A percentile compares a stretch with the other conserved stretches of the same genome.
These are phyloP conservation scores for Hyalella azteca DNA, from an alignment of 2,888 invertebrate genomes.

Conservation along the genomic window DNA sequence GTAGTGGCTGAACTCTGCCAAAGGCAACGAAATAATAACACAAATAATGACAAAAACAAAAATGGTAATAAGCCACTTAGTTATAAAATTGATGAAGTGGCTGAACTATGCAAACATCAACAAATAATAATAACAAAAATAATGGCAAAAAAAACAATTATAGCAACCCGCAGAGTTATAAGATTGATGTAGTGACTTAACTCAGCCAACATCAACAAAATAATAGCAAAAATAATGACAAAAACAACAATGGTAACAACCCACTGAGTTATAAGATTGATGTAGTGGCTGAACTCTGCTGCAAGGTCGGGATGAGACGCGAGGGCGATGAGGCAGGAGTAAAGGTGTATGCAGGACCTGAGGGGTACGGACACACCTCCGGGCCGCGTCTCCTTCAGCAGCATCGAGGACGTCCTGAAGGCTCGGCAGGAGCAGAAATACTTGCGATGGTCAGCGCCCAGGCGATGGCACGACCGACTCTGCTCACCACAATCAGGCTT, in stretches of 20 bases:
- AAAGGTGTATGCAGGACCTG: constrained; percentile 71
- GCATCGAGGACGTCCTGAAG: constrained; percentile 48
- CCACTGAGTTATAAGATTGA: constrained; percentile 60
- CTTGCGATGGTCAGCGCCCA: constrained; percentile 40
- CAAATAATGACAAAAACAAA: background rate
- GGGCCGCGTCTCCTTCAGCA: constrained; percentile 44
- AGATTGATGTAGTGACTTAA: constrained; percentile 5
- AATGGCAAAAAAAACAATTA: background rate
- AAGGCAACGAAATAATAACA: background rate
- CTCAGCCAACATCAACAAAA: no score
- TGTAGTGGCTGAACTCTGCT: constrained; percentile 71
- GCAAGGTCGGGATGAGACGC: constrained; percentile 71
- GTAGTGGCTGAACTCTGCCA: constrained; percentile 70
- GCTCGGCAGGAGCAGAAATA: constrained; percentile 57
- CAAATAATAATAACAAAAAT: no score
- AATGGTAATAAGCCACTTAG: background rate
- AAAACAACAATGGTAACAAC: no score
- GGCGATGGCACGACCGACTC: constrained; percentile 44
- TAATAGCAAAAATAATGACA: no score
- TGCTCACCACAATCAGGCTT: no score
- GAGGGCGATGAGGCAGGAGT: constrained; percentile 75
- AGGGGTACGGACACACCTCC: constrained; percentile 27
- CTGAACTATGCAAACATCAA: background rate
- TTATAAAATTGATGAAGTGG: background rate
- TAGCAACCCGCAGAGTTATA: background rate